These are phyloP conservation scores for Hyalella azteca DNA, from an alignment of 2,888 invertebrate species.

Conservation along the genomic window DNA sequence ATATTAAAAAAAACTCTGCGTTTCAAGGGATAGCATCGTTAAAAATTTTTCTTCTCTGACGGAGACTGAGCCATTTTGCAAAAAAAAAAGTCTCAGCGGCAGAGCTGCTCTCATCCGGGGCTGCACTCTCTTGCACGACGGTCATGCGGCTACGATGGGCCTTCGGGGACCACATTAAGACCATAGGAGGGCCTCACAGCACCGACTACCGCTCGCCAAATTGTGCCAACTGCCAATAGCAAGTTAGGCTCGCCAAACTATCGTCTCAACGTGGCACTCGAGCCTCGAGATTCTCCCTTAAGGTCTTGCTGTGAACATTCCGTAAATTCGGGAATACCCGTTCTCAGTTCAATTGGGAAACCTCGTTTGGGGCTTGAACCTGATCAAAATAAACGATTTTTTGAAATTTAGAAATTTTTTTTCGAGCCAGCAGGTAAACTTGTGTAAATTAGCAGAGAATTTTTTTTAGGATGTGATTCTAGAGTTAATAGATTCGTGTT, in stretches of 20 bases:
- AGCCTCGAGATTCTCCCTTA: conserved; percentile 11
- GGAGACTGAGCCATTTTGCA: background rate
- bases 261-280: conserved; percentile 16
- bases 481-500: no score
- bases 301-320: background rate
- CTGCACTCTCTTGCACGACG: conserved; percentile 1
- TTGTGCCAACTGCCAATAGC: conserved; percentile 35
- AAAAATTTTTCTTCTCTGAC: no score
- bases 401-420: no score
- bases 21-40: no score
- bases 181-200: conserved; percentile 15
- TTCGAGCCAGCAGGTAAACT: no score
- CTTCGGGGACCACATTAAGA: conserved; percentile 25
- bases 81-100: background rate
- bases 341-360: background rate
- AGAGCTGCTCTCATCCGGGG: background rate
- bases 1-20: no score
- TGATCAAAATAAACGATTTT: no score
- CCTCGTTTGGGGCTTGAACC: background rate
- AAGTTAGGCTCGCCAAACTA: conserved; percentile 34
- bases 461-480: no score
- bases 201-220: conserved; percentile 20
- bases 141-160: conserved; percentile 11
- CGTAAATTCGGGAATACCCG: background rate
- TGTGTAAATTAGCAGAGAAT: no score